phyloP scores from a whole-genome alignment of 2,888 invertebrate species.

The Onchidella celtica region DNA sequence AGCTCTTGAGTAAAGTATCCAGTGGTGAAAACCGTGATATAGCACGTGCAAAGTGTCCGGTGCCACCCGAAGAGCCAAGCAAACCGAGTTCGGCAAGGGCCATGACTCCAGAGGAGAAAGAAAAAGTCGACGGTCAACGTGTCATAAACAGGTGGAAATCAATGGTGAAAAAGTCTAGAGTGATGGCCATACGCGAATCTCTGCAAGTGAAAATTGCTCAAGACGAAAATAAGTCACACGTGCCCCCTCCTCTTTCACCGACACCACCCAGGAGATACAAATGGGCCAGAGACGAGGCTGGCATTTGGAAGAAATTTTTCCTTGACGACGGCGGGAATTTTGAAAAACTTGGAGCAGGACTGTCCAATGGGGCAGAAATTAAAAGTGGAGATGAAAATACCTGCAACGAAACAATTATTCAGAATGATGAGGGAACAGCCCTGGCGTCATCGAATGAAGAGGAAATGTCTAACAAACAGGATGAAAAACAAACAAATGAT shows the following conservation, averaged over 20 bases:
- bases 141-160: conserved; percentile 49
- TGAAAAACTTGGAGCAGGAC: neutral
- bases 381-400: neutral
- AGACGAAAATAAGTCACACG: conserved; percentile 9
- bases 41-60: neutral
- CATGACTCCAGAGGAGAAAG: conserved; percentile 8
- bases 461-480: too few species aligned
- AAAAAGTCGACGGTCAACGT: neutral
- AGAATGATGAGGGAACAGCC: neutral
- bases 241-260: conserved; percentile 50
- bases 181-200: conserved; percentile 44
- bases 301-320: conserved; percentile 58
- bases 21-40: neutral
- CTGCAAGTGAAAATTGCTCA: conserved; percentile 45
- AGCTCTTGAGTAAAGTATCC: conserved; percentile 39
- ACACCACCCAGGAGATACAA: conserved; percentile 54
- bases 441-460: neutral
- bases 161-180: conserved; percentile 45
- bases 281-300: conserved; percentile 56
- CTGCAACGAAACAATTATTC: neutral
- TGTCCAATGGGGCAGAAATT: neutral
- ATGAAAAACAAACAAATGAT: too few species aligned
- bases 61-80: neutral
- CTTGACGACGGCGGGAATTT: conserved; percentile 29
- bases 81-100: neutral